These are phyloP conservation scores for Clarias fuscus DNA, from an alignment of 2,797 vertebrate genomes.

Conservation along the genomic window DNA sequence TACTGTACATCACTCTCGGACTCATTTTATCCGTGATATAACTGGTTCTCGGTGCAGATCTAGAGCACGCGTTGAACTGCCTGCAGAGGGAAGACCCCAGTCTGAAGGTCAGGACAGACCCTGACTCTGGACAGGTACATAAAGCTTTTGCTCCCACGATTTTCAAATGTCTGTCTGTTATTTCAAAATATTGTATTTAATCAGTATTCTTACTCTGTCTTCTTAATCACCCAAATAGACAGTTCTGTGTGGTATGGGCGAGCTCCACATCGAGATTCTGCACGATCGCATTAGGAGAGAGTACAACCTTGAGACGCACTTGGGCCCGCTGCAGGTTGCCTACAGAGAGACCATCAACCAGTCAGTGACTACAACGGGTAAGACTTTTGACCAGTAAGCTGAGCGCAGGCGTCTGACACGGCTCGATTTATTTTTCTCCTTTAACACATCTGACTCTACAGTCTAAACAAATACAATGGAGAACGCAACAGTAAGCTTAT, in stretches of 20 bases:
- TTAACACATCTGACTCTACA: neutral
- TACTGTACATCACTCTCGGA: neutral
- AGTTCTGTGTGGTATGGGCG: conserved; percentile 95
- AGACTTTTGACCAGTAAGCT: neutral
- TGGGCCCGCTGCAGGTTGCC: conserved; percentile 93
- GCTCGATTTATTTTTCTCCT: neutral
- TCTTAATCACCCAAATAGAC: conserved; percentile 71
- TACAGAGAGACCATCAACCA: conserved; percentile 90
- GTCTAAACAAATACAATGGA: no score
- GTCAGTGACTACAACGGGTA: conserved; percentile 77
- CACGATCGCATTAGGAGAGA: conserved; percentile 94
- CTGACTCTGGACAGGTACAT: conserved; percentile 91
- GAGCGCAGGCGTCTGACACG: neutral
- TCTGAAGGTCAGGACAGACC: conserved; percentile 89
- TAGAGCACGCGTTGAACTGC: conserved; percentile 87
- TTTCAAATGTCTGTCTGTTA: neutral
- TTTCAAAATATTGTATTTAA: no score
- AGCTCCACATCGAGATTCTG: conserved; percentile 95
- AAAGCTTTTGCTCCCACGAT: neutral
- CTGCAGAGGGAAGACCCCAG: conserved; percentile 98
- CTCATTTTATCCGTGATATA: neutral
- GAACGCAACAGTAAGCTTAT: no score
- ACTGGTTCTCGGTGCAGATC: conserved; percentile 70
- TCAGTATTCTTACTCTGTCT: neutral
- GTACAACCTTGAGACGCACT: conserved; percentile 87